Evolutionary conservation across 2,113 vertebrate genomes (phyloP), one percentile per base, ranked within the genome.

Genomic region (Clarias magur): DNA sequence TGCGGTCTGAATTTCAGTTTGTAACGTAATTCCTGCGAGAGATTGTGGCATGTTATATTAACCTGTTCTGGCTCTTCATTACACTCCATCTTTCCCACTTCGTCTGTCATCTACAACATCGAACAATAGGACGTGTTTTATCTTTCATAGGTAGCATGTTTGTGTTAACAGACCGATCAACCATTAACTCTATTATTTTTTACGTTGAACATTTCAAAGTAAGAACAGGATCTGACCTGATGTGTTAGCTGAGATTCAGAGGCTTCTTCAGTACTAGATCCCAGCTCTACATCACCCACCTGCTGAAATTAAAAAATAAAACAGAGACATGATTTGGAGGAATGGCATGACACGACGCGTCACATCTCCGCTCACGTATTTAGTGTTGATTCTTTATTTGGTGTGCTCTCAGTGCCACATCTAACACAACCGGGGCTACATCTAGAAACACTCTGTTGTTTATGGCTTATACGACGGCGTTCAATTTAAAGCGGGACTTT

Each of bases 1-100:
- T 42, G 38, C 38, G 2, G 38, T 6, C 4, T 42, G 42, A 4
- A 6, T 42, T 42, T 42, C 42, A 6, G 5, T 42, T 42, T 42
- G 38, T 42, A 42, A 42, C 3, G 38, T 42, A 3, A 5, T 42
- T 42, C 38, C 38, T 42, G 4, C 4, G 42, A 42, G 42, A 42
- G 42, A 42, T 6, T 7, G 73, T 53, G 75, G 38, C 38, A 6
- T 53, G 73, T 53, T 16, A 19, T 54, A 68, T n/a, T 27, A 30
- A 68, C 48, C 82, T 83, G 63, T 70, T 70, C 53, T 70, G 48
- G n/a, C n/a, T 83, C 63, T 83, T 56, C 21, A 19, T 70, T 54
- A 70, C 27, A 19, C 48, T 72, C 65, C 65, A 16, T 34, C 53
- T 34, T 19, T 53, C 30, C 65, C 53, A 21, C 10, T 21, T 72